Evolutionary conservation across 1,140 invertebrate species (phyloP).

Genomic region (Limonius californicus): DNA sequence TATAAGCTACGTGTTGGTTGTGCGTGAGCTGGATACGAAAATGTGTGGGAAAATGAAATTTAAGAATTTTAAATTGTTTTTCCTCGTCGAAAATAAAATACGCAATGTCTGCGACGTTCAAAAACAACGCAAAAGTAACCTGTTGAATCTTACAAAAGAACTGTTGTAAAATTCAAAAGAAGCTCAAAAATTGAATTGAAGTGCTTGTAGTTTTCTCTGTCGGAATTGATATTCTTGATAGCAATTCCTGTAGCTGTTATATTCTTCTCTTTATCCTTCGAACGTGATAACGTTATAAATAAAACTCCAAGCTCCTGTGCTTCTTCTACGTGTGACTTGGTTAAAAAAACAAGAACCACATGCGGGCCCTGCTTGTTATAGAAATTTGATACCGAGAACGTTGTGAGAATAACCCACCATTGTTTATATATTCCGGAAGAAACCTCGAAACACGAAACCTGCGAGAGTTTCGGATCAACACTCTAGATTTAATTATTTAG

Average conservation of each 20-base stretch:
- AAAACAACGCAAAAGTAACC: no score
- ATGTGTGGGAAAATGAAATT: no score
- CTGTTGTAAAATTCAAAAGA: no score
- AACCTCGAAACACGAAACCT: background rate
- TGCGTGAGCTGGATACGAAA: no score
- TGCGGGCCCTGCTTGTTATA: background rate
- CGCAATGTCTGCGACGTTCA: no score
- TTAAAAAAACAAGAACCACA: background rate
- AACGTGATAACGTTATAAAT: slow-evolving; percentile 8
- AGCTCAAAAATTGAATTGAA: background rate
- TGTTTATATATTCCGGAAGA: slow-evolving; percentile 7
- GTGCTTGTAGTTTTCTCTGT: background rate
- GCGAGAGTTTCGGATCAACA: background rate
- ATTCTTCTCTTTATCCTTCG: background rate
- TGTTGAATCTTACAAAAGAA: background rate
- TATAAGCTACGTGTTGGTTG: no score
- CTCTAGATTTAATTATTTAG: background rate
- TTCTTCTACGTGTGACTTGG: background rate
- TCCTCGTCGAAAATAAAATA: no score
- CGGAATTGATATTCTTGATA: background rate
- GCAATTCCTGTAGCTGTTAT: background rate
- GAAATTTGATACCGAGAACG: background rate
- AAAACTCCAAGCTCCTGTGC: background rate
- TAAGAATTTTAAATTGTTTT: no score
- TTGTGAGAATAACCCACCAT: background rate